Evolutionary conservation across 2,113 vertebrate species (phyloP), one percentile per base, ranked within the genome.

Genomic region (Eurypyga helias): DNA sequence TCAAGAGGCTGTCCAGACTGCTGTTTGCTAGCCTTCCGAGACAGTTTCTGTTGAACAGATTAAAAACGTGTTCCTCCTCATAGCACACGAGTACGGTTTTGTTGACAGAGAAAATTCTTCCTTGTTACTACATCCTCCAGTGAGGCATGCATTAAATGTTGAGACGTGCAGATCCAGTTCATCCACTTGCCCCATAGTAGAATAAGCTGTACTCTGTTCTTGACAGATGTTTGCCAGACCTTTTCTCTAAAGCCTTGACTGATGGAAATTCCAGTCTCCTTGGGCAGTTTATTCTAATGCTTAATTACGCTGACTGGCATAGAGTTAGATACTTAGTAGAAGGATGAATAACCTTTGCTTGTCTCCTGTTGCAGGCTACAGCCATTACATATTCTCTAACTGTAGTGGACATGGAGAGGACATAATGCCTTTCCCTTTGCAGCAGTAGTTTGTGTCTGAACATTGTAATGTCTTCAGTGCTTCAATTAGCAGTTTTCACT

Each of bases 171-270:
- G 70, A 93, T 89, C 49, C 36, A 65, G 62, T 86, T 92, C 82
- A 77, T 65, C 71, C 28, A 21, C 83, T 90, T 95, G 90, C 94
- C 58, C 71, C 79, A 80, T 85, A 90, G 83, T 57, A 82, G 85
- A 88, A 61, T 92, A 72, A 85, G 88, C 62, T 83, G 52, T 57
- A 38, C 62, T 67, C 7, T 1, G 36, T 57, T 93, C 79, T 73
- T 93, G 83, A 89, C 90, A 86, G 87, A 86, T 86, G 79, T 95
- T 95, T 90, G 64, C 89, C 96, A 90, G 95, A 66, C 21, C 54
- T 94, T 92, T 85, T 71, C 70, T 94, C 90, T 69, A 75, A 83
- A 83, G 62, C 34, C 33, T 83, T 52, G 51, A 45, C 46, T 81
- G 76, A 52, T 96, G 83, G 78, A 72, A 95, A 80, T 88, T 96